Evolutionary conservation across 2,888 invertebrate genomes (phyloP), one percentile per base, ranked within the genome.

Genomic region (Clepsis dumicolana): DNA sequence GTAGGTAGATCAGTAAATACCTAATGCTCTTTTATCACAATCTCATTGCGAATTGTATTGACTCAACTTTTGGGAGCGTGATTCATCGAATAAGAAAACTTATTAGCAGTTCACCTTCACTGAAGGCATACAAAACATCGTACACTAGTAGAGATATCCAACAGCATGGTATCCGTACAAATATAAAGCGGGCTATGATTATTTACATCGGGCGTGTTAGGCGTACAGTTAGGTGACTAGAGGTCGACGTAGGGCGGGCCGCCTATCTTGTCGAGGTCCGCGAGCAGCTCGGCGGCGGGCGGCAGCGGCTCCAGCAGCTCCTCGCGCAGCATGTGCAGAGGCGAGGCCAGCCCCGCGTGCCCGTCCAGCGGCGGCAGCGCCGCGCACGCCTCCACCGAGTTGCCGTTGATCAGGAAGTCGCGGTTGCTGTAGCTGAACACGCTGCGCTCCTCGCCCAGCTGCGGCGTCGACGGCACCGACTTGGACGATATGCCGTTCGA

Each of bases 391-490:
- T 94, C 94, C 38, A 94, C 85, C 1, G 95, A 95, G 79, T 95
- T 95, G 14, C 95, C 95, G 77, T 95, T 95, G 60, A 95, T 95
- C 5, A 95, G 88, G 74, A 94, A 95, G 81, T 95, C 95, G 74
- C 94, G 81, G 73, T 94, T 94, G 71, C 94, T 95, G 78, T 95
- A 95, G 70, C 95, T 94, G 76, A 95, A 95, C 52, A 94, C 94
- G 75, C 87, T 90, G 61, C 93, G 82, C 29, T 93, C 93, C 72
- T 94, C 90, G 14, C 90, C 88, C 70, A 95, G 85, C 75, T 95
- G 94, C 16, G 97, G 97, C 18, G 96, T 96, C 1, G 96, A 96
- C 25, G 97, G 97, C 87, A 97, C 96, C 0, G 97, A 97, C 80
- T 96, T 95, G 14, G 96, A 96, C 50, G 90, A 91, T 75, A 94